phyloP scores from a whole-genome alignment of 2,888 invertebrate species.

The Polyploca ridens region DNA sequence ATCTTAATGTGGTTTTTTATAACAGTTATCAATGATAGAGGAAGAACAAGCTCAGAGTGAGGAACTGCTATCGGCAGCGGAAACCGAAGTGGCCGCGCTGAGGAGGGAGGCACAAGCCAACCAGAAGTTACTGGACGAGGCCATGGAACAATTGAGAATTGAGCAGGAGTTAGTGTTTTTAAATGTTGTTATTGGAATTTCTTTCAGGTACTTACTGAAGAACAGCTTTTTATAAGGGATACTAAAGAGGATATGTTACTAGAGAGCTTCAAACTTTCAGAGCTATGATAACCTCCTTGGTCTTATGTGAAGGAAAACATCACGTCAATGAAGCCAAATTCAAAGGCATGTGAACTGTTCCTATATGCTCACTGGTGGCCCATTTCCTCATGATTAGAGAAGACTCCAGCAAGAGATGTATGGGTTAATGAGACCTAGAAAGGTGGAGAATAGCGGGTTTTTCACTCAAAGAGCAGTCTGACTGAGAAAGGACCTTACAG shows the following conservation, averaged over 20 bases:
- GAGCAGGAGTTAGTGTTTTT: slow-evolving; percentile 50
- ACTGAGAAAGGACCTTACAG: too few relatives aligned
- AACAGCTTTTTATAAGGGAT: too few relatives aligned
- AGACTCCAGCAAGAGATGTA: too few relatives aligned
- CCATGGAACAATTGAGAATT: slow-evolving; percentile 41
- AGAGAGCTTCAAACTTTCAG: not conserved
- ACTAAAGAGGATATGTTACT: too few relatives aligned
- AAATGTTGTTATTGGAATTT: not conserved
- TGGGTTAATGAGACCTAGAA: too few relatives aligned
- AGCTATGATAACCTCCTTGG: not conserved
- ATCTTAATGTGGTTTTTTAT: not conserved
- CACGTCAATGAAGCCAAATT: too few relatives aligned
- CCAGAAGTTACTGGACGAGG: slow-evolving; percentile 39
- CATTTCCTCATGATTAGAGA: too few relatives aligned
- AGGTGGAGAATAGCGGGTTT: too few relatives aligned
- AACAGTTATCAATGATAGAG: slow-evolving; percentile 58
- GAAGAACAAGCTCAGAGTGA: slow-evolving; percentile 62
- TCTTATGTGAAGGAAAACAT: too few relatives aligned
- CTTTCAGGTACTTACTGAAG: not conserved
- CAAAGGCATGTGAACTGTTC: too few relatives aligned
- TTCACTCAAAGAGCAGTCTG: too few relatives aligned
- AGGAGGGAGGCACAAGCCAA: slow-evolving; percentile 47
- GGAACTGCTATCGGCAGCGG: slow-evolving; percentile 52
- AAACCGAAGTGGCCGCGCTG: slow-evolving; percentile 52
- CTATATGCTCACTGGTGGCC: too few relatives aligned